phyloP scores from a whole-genome alignment of 1,140 invertebrate genomes.

The Drosophila triauraria region DNA sequence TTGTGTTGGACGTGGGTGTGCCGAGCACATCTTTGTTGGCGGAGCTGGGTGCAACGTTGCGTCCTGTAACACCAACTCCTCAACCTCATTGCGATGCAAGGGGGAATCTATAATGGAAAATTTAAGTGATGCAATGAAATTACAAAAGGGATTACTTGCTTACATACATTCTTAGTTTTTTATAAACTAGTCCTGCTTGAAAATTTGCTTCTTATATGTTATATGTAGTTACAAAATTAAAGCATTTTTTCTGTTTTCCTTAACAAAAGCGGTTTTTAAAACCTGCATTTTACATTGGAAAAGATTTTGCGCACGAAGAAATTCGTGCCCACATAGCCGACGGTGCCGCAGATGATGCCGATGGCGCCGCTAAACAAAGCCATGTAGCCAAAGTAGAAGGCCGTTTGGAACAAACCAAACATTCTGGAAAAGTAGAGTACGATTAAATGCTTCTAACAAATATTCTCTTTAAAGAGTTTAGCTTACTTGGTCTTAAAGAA shows the following conservation, averaged over 20 bases:
- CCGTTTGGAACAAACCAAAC: conserved; percentile 99
- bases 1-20: conserved; percentile 75
- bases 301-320: conserved; percentile 99
- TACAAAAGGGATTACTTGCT: not conserved
- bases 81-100: conserved; percentile 64
- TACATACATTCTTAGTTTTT: not conserved
- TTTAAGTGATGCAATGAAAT: not conserved
- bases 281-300: conserved; percentile 95
- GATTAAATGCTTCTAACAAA: not conserved
- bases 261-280: not conserved
- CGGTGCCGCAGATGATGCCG: conserved; percentile 99
- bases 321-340: conserved; percentile 98
- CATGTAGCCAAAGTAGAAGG: conserved; percentile 99
- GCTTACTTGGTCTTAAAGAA: conserved; percentile 99
- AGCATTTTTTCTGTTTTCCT: not conserved
- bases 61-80: conserved; percentile 1
- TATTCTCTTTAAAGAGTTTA: accelerated
- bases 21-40: conserved; percentile 57
- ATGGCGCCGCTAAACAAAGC: conserved; percentile 97
- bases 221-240: not conserved
- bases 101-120: conserved; percentile 51
- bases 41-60: conserved; percentile 10
- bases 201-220: not conserved
- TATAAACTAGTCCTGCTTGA: not conserved
- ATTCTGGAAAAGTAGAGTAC: conserved; percentile 90